These are phyloP conservation scores for Ceuthmochares aereus DNA, from an alignment of 2,113 vertebrate genomes.

Conservation along the genomic window DNA sequence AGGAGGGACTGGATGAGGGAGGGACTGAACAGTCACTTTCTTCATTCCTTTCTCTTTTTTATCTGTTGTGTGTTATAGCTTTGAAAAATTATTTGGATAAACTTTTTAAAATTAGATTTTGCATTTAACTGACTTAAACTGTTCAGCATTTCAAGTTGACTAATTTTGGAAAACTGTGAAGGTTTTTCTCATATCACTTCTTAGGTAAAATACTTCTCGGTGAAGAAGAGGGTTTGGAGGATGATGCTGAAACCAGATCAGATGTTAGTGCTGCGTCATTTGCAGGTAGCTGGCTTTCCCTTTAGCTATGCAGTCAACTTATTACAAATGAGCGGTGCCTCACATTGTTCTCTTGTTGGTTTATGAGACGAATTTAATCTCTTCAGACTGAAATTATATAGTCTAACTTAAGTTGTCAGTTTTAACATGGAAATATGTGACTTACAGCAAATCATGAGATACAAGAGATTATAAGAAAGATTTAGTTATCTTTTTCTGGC, in stretches of 20 bases:
- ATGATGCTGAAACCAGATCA: constrained; percentile 86
- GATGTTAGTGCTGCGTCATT: constrained; percentile 85
- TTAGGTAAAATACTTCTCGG: constrained; percentile 90
- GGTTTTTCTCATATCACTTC: background rate
- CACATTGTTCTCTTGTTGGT: background rate
- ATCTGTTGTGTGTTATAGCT: background rate
- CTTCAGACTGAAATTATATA: background rate
- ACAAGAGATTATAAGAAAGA: background rate
- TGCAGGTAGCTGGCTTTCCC: constrained; percentile 77
- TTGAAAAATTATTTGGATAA: background rate
- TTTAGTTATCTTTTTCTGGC: background rate
- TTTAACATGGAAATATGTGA: background rate
- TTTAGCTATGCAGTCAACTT: background rate
- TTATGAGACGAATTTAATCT: background rate
- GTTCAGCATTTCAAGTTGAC: background rate
- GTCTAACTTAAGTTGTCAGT: background rate
- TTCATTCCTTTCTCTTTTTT: background rate
- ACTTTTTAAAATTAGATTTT: background rate
- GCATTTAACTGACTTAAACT: background rate
- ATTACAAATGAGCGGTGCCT: background rate
- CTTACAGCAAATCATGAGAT: background rate
- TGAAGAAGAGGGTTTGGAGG: constrained; percentile 92
- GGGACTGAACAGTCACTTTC: background rate
- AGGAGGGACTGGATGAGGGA: background rate
- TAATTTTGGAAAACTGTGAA: background rate